phyloP scores from a whole-genome alignment of 2,888 invertebrate genomes.

The Argyra leucocephala region DNA sequence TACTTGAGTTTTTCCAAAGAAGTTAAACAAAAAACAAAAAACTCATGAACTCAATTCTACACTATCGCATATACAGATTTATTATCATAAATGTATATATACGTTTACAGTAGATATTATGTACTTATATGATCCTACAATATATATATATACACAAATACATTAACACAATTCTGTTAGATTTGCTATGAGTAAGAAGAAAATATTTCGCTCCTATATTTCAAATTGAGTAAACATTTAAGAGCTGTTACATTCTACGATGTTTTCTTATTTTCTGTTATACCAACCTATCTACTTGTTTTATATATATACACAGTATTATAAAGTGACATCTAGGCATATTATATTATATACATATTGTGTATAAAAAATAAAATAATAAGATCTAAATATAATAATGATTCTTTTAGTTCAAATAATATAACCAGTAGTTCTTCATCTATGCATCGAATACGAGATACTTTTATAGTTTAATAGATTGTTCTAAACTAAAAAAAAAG shows the following conservation, averaged over 20 bases:
- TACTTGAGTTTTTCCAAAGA: background rate
- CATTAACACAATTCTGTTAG: no score
- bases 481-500: background rate
- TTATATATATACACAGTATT: background rate
- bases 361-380: background rate
- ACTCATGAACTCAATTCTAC: background rate
- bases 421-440: background rate
- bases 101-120: background rate
- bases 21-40: background rate
- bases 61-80: no score
- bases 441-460: background rate
- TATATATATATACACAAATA: no score
- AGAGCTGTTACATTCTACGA: background rate
- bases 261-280: background rate
- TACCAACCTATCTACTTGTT: background rate
- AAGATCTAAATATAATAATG: background rate
- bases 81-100: background rate
- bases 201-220: background rate
- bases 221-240: background rate
- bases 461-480: background rate
- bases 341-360: background rate
- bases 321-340: background rate
- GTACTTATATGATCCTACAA: no score
- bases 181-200: no score
- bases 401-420: background rate